These are phyloP conservation scores for Azemiops feae DNA, from an alignment of 2,113 vertebrate species.

Conservation along the genomic window DNA sequence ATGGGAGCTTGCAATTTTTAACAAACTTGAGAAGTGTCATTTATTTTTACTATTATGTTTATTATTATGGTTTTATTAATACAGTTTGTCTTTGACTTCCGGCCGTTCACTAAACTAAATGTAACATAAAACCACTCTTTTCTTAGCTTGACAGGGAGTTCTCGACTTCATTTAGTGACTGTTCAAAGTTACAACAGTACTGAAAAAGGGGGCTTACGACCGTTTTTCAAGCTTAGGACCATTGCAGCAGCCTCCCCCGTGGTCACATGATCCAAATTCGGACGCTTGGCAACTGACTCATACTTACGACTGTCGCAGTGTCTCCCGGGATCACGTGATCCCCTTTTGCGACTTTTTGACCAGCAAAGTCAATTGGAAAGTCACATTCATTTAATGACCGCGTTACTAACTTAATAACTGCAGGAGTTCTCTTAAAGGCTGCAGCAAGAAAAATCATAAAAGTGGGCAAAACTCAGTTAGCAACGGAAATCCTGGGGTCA, in stretches of 20 bases:
- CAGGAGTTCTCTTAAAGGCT: neutral
- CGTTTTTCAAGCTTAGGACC: neutral
- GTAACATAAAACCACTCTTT: neutral
- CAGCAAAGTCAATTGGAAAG: neutral
- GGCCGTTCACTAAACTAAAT: neutral
- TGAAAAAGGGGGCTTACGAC: no score
- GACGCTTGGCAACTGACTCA: neutral
- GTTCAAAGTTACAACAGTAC: neutral
- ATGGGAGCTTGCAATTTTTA: neutral
- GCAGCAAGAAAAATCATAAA: neutral
- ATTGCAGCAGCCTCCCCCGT: neutral
- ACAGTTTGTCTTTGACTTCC: neutral
- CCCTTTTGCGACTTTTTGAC: neutral
- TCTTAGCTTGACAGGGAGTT: neutral
- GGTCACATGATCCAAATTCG: neutral
- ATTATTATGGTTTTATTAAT: neutral
- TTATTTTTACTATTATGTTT: neutral
- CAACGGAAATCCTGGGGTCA: neutral
- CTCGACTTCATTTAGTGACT: neutral
- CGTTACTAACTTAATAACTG: neutral
- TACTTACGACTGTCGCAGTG: neutral
- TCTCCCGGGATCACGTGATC: neutral
- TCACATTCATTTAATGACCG: neutral
- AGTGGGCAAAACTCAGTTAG: neutral
- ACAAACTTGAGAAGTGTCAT: neutral